These are phyloP conservation scores for Drosophila ustulata DNA, from an alignment of 2,888 invertebrate genomes.

Conservation along the genomic window DNA sequence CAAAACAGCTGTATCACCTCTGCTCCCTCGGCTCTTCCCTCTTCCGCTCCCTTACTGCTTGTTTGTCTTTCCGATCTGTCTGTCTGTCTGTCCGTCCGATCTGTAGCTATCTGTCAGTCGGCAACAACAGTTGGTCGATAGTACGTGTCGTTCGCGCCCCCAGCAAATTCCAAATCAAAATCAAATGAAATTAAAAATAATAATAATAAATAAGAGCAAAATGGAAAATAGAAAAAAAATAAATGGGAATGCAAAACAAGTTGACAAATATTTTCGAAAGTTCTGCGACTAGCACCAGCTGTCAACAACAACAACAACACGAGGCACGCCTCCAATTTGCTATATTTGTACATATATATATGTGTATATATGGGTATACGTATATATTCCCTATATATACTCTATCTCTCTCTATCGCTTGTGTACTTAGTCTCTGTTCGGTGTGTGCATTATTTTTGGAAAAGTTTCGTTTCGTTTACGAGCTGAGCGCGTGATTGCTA, in stretches of 20 bases:
- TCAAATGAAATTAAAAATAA: conserved; percentile 25
- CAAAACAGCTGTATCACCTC: conserved; percentile 19
- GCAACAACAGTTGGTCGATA: conserved; percentile 21
- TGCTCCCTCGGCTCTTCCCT: conserved; percentile 1
- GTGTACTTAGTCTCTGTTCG: conserved; percentile 20
- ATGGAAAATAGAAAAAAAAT: conserved; percentile 2
- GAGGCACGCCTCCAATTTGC: conserved; percentile 64
- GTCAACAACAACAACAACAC: conserved; percentile 15
- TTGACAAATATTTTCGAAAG: conserved; percentile 43
- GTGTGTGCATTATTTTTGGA: conserved; percentile 55
- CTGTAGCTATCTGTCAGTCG: conserved; percentile 15
- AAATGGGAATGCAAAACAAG: conserved; percentile 38
- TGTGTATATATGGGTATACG: conserved; percentile 13
- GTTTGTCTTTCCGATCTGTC: neutral
- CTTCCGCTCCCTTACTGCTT: neutral
- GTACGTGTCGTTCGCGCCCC: conserved; percentile 23
- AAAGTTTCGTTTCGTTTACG: conserved; percentile 45
- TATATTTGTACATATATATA: conserved; percentile 17
- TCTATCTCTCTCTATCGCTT: conserved; percentile 1
- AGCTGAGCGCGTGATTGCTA: conserved; percentile 66
- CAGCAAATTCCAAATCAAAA: conserved; percentile 27
- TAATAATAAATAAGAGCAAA: conserved; percentile 14
- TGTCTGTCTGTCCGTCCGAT: neutral
- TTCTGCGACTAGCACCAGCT: conserved; percentile 26
- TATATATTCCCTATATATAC: conserved; percentile 9